A percentile compares a stretch with the other conserved stretches of the same genome.
Evolutionary conservation across 1,140 invertebrate species (phyloP).

Genomic region (Plectrocnemia conspersa): DNA sequence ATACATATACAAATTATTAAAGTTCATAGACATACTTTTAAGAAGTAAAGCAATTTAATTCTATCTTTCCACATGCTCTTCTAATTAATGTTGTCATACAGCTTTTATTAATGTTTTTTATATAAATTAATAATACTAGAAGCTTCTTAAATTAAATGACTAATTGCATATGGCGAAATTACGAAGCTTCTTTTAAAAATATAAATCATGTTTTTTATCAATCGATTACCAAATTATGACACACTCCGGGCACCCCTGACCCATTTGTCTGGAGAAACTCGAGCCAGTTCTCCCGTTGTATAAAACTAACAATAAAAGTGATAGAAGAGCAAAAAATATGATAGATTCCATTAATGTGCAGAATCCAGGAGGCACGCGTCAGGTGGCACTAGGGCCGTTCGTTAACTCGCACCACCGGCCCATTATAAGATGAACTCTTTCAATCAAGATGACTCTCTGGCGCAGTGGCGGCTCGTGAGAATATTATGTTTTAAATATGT

Average conservation of each 20-base stretch:
- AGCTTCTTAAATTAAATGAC: too few relatives aligned
- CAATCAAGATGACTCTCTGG: not conserved
- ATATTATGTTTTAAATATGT: too few relatives aligned
- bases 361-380: conserved; percentile 14
- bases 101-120: too few relatives aligned
- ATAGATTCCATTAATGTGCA: not conserved
- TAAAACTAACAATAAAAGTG: not conserved
- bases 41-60: too few relatives aligned
- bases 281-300: not conserved
- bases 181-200: too few relatives aligned
- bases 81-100: too few relatives aligned
- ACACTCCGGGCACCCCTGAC: conserved; percentile 3
- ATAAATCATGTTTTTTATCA: too few relatives aligned
- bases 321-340: not conserved
- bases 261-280: not conserved
- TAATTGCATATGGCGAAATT: too few relatives aligned
- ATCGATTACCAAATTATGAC: not conserved
- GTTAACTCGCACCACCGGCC: conserved; percentile 19
- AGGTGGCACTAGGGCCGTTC: conserved; percentile 14
- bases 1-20: too few relatives aligned
- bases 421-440: conserved; percentile 11
- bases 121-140: too few relatives aligned
- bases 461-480: not conserved
- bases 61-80: too few relatives aligned
- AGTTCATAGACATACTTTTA: too few relatives aligned